phyloP scores from a whole-genome alignment of 64 coral and sea anemone species.

The Porites lutea region DNA sequence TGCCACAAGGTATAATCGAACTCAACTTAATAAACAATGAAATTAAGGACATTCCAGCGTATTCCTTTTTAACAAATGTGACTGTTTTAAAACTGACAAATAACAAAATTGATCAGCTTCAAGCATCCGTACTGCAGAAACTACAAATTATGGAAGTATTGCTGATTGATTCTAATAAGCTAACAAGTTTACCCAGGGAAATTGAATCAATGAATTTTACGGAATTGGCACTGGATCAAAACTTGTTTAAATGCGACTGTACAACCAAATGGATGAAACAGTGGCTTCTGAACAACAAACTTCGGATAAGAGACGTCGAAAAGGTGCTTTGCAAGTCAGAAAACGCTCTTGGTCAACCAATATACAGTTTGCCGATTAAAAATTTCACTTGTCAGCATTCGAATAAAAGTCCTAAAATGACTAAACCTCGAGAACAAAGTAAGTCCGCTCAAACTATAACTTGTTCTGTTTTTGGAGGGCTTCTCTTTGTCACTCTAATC shows the following conservation, averaged over 20 bases:
- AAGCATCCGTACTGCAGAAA: slow-evolving; percentile 7
- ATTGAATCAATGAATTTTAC: slow-evolving; percentile 54
- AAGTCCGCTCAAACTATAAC: neutral
- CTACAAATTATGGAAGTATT: slow-evolving; percentile 29
- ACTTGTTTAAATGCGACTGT: slow-evolving; percentile 75
- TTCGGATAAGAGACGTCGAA: slow-evolving; percentile 23
- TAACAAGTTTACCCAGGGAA: slow-evolving; percentile 40
- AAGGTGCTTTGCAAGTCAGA: slow-evolving; percentile 53
- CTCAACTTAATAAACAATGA: slow-evolving; percentile 52
- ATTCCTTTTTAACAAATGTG: slow-evolving; percentile 38
- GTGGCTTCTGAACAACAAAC: slow-evolving; percentile 55
- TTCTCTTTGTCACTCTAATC: slow-evolving; percentile 3
- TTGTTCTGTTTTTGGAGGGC: neutral
- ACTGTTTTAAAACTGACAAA: slow-evolving; percentile 36
- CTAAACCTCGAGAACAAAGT: too few species aligned
- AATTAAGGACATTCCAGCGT: slow-evolving; percentile 25
- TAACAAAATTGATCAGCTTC: slow-evolving; percentile 45
- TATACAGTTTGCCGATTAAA: slow-evolving; percentile 2
- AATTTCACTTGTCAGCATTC: slow-evolving; percentile 57
- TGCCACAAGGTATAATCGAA: slow-evolving; percentile 59
- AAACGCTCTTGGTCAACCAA: slow-evolving; percentile 7
- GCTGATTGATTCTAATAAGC: slow-evolving; percentile 57
- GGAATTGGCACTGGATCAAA: slow-evolving; percentile 35
- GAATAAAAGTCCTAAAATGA: neutral
- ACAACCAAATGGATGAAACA: slow-evolving; percentile 52